A percentile compares a stretch with the other conserved stretches of the same genome.
Evolutionary conservation across 2,113 vertebrate genomes (phyloP).

Genomic region (Capreolus pygargus): DNA sequence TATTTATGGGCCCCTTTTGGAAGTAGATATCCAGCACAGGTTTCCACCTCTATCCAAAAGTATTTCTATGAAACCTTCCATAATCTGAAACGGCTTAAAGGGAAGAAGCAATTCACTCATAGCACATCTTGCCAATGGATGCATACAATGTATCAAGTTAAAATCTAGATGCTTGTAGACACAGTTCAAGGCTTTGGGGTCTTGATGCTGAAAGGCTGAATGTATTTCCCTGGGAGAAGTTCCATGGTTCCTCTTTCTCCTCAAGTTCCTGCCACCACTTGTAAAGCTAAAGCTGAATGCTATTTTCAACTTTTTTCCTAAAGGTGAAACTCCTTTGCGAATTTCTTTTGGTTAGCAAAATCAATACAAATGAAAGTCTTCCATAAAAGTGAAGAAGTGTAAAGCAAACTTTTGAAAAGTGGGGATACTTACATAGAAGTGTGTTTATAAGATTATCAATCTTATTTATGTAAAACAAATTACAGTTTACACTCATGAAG

Average conservation of each 20-base stretch:
- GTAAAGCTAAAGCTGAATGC: not conserved
- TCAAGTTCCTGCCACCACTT: fast-evolving
- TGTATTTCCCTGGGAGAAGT: too few relatives aligned
- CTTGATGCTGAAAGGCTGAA: not conserved
- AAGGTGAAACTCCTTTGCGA: not conserved
- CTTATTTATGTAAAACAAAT: not conserved
- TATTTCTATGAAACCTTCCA: not conserved
- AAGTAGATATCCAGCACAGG: not conserved
- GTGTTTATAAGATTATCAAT: not conserved
- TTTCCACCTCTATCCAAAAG: not conserved
- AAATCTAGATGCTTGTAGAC: not conserved
- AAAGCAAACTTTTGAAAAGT: not conserved
- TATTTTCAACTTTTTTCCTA: not conserved
- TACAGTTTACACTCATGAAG: not conserved
- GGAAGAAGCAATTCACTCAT: not conserved
- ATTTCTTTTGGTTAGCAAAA: not conserved
- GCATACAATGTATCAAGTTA: not conserved
- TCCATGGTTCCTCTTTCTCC: not conserved
- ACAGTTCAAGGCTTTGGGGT: not conserved
- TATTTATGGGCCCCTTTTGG: not conserved
- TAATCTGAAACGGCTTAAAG: not conserved
- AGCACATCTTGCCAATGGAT: not conserved
- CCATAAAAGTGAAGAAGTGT: not conserved
- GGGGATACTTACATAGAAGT: not conserved
- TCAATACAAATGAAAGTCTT: not conserved